phyloP scores from a whole-genome alignment of 2,888 invertebrate species.

The Balanococcus diminutus region DNA sequence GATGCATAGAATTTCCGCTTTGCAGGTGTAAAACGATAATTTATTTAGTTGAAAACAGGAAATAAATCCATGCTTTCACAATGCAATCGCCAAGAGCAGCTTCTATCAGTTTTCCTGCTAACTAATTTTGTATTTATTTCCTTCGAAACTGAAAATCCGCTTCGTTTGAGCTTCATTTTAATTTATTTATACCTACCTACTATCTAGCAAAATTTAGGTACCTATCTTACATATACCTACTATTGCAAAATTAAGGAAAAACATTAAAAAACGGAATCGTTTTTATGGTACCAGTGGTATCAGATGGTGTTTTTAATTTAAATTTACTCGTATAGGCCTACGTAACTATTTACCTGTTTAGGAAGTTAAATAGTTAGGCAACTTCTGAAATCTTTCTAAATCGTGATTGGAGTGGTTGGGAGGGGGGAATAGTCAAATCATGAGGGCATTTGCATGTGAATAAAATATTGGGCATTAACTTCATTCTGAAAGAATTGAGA shows the following conservation, averaged over 20 bases:
- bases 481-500: too few relatives aligned
- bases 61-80: constrained; percentile 23
- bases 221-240: neutral
- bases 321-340: too few relatives aligned
- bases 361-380: too few relatives aligned
- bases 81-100: neutral
- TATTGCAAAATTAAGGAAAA: neutral
- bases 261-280: neutral
- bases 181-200: neutral
- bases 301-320: too few relatives aligned
- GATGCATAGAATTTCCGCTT: constrained; percentile 35
- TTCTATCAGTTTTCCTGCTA: constrained; percentile 14
- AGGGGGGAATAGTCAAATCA: too few relatives aligned
- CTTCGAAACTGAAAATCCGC: neutral
- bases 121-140: constrained; percentile 12
- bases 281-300: neutral
- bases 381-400: too few relatives aligned
- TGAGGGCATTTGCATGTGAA: too few relatives aligned
- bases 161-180: constrained; percentile 19
- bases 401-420: too few relatives aligned
- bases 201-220: too few relatives aligned
- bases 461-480: too few relatives aligned
- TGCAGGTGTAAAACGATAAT: constrained; percentile 32
- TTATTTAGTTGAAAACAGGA: constrained; percentile 13
- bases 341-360: too few relatives aligned